A percentile compares a stretch with the other conserved stretches of the same genome.
phyloP scores from a whole-genome alignment of 2,113 vertebrate species.

The Microtus richardsoni region DNA sequence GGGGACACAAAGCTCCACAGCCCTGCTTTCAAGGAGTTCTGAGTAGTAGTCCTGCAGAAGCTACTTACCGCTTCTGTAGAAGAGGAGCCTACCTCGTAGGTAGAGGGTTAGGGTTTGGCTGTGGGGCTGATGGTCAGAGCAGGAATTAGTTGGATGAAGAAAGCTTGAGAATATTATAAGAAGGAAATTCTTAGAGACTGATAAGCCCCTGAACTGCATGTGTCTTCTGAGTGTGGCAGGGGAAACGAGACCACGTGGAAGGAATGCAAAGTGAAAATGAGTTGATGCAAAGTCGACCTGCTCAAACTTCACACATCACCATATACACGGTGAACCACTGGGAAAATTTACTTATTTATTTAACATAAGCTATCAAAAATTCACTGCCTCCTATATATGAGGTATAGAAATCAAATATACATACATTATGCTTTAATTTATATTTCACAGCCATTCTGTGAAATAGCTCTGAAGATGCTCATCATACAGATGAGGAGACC shows the following conservation, averaged over 20 bases:
- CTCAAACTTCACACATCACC: neutral
- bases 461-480: neutral
- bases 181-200: neutral
- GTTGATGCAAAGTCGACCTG: too few species aligned
- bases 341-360: neutral
- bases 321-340: neutral
- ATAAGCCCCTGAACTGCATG: fast-evolving
- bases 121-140: neutral
- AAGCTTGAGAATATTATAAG: neutral
- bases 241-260: fast-evolving
- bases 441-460: neutral
- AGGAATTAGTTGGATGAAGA: neutral
- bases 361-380: neutral
- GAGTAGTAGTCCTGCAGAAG: neutral
- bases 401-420: neutral
- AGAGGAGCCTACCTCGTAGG: neutral
- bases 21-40: neutral
- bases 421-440: neutral
- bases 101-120: neutral
- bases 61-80: neutral
- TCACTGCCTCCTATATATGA: neutral
- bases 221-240: neutral
- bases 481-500: neutral
- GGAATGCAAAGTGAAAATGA: neutral
- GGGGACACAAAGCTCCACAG: neutral